Evolutionary conservation across 1,140 invertebrate genomes (phyloP).

Genomic region (Nixonia krombeini): DNA sequence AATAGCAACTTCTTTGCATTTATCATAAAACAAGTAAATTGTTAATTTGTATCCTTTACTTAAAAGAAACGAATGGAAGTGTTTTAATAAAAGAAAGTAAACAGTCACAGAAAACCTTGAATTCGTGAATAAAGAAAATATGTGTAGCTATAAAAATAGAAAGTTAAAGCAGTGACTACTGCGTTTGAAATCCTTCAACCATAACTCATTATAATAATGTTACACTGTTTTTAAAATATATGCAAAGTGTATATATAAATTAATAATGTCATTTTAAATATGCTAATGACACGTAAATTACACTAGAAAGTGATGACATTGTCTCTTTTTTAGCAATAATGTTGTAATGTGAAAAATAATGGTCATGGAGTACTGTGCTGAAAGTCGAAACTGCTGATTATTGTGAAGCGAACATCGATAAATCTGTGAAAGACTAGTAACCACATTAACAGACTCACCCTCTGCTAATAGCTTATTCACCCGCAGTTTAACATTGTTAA

Average conservation of each 20-base stretch:
- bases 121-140: too few species aligned
- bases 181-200: too few species aligned
- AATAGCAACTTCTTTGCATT: too few species aligned
- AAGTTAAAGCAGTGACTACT: too few species aligned
- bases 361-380: background rate
- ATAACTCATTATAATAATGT: too few species aligned
- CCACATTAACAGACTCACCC: slow-evolving; percentile 77
- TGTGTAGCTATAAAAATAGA: too few species aligned
- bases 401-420: slow-evolving; percentile 5
- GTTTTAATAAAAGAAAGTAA: too few species aligned
- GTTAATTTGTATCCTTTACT: too few species aligned
- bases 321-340: background rate
- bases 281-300: slow-evolving; percentile 46
- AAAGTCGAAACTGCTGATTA: slow-evolving; percentile 4
- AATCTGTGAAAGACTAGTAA: slow-evolving; percentile 25
- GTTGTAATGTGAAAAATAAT: background rate
- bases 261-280: slow-evolving; percentile 29
- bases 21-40: too few species aligned
- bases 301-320: slow-evolving; percentile 1
- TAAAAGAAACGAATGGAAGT: too few species aligned
- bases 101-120: too few species aligned
- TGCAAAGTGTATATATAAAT: background rate
- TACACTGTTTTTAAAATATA: too few species aligned
- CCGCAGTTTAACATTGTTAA: slow-evolving; percentile 89
- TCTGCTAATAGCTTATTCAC: slow-evolving; percentile 93